Percentiles rank a stretch among this genome's conserved stretches.
Evolutionary conservation across 2,113 vertebrate species (phyloP).

Genomic region (Strix aluco): DNA sequence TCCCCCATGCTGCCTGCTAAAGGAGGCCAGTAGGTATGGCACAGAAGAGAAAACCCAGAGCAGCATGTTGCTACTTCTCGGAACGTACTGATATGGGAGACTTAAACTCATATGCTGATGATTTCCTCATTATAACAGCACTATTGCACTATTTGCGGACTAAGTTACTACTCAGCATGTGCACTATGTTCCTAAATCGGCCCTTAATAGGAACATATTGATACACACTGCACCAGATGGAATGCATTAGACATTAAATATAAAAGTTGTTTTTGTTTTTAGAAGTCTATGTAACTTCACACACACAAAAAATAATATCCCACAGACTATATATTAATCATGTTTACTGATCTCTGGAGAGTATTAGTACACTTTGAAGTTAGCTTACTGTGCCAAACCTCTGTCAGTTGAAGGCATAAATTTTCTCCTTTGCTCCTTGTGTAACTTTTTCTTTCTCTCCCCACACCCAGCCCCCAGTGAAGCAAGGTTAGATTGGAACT

Average conservation of each 20-base stretch:
- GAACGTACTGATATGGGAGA: neutral
- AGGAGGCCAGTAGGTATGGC: neutral
- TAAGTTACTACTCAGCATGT: neutral
- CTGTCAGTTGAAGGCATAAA: conserved; percentile 46
- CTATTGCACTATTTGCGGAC: neutral
- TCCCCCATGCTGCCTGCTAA: neutral
- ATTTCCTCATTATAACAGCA: neutral
- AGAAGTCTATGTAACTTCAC: conserved; percentile 39
- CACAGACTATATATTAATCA: conserved; percentile 42
- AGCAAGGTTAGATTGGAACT: neutral
- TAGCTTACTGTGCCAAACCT: conserved; percentile 27
- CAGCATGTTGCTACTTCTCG: neutral
- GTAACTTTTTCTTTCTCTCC: conserved; percentile 24
- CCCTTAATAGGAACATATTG: conserved; percentile 22
- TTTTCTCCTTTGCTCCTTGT: conserved; percentile 18
- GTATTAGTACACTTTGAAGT: conserved; percentile 57
- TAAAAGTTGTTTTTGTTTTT: conserved; percentile 56
- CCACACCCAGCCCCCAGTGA: neutral
- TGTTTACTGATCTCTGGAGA: conserved; percentile 54
- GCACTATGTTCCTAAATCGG: neutral
- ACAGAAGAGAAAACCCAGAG: neutral
- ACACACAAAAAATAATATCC: conserved; percentile 4
- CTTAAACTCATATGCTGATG: neutral
- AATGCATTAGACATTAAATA: conserved; percentile 36
- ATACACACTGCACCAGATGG: conserved; percentile 1